A percentile compares a stretch with the other conserved stretches of the same genome.
Conservation (phyloP, 1,140 invertebrate genomes). For the Macrocentrus cingulum region DNA sequence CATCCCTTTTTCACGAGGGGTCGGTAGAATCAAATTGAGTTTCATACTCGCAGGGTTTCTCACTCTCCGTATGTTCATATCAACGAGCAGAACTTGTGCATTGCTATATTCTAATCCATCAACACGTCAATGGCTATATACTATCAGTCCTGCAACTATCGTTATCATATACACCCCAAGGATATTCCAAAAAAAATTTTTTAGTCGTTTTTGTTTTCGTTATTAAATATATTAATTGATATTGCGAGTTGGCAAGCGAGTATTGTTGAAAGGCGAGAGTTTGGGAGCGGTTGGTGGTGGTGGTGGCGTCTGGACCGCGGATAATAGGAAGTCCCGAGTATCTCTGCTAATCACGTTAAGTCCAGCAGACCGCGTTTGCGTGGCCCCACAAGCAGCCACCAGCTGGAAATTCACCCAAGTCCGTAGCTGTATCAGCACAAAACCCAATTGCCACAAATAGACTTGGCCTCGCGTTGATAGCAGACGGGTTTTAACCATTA, state of each 20-base stretch:
- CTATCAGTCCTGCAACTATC: too few species aligned
- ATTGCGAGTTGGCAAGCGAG: neutral
- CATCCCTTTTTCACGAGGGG: constrained; percentile 35
- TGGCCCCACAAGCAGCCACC: constrained; percentile 43
- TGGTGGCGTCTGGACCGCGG: constrained; percentile 30
- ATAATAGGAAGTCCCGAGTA: constrained; percentile 41
- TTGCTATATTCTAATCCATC: constrained; percentile 31
- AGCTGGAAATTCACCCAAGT: constrained; percentile 27
- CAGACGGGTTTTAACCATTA: too few species aligned
- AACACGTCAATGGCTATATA: too few species aligned
- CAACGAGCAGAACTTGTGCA: constrained; percentile 45
- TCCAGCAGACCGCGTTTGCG: constrained; percentile 53
- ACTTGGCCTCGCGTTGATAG: too few species aligned
- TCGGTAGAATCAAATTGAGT: constrained; percentile 55
- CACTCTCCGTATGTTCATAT: constrained; percentile 30
- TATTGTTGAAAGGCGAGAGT: neutral
- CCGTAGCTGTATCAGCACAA: constrained; percentile 20
- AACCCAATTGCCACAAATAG: constrained; percentile 25
- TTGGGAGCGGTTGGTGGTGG: constrained; percentile 2
- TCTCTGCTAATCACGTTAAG: constrained; percentile 58
- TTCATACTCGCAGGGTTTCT: constrained; percentile 52
- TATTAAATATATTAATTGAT: neutral
- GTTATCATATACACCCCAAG: too few species aligned
- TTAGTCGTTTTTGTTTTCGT: too few species aligned
- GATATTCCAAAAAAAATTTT: too few species aligned